Conservation (phyloP, 2,797 vertebrate species). For the Morus bassanus region DNA sequence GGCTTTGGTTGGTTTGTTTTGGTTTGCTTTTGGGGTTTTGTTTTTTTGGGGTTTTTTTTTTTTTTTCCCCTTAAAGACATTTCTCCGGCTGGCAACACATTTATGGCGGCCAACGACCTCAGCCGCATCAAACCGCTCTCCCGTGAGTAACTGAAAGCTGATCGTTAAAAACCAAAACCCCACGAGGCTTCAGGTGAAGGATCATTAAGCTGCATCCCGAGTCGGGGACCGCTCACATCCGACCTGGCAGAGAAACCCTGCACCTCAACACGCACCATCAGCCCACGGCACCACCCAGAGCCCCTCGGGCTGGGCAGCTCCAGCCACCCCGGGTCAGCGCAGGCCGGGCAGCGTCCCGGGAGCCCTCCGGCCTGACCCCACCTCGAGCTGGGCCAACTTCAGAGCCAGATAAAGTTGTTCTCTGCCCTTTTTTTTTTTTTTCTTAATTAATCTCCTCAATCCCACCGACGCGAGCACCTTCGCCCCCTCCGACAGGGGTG, state of each 20-base stretch:
- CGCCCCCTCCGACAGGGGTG: neutral
- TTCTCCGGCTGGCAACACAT: neutral
- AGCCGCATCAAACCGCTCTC: neutral
- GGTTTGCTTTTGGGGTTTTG: too few relatives aligned
- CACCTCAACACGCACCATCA: rapidly evolving
- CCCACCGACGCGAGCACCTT: neutral
- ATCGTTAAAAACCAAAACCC: neutral
- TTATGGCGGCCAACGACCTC: neutral
- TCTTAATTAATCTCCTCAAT: too few relatives aligned
- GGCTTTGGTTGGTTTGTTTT: too few relatives aligned
- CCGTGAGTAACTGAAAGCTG: rapidly evolving
- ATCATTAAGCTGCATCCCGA: neutral
- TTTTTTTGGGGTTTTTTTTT: neutral
- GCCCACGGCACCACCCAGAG: neutral
- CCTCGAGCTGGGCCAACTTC: neutral
- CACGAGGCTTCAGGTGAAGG: neutral
- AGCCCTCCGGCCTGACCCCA: neutral
- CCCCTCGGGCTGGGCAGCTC: neutral
- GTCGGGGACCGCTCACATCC: rapidly evolving
- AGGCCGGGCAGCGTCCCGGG: too few relatives aligned
- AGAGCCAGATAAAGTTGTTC: too few relatives aligned
- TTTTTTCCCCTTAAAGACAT: neutral
- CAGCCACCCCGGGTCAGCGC: rapidly evolving
- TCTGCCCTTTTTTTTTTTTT: too few relatives aligned
- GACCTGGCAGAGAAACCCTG: neutral